A percentile compares a stretch with the other conserved stretches of the same genome.
These are phyloP conservation scores for Alosa sapidissima DNA, from an alignment of 2,797 vertebrate species.

Conservation along the genomic window DNA sequence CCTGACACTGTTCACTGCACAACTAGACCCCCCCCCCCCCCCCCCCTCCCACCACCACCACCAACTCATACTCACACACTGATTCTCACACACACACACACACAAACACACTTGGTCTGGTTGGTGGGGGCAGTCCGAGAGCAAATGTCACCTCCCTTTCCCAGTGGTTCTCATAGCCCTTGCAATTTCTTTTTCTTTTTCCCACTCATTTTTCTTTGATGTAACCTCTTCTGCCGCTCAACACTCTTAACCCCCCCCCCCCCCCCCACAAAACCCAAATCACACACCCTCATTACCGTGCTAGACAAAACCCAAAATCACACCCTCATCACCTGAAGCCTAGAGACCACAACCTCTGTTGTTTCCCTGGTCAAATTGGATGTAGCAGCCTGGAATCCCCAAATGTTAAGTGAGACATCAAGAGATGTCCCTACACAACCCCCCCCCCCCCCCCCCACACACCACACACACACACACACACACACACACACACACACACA, in stretches of 20 bases:
- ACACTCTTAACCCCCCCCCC: background rate
- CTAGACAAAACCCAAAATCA: no score
- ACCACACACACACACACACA: conserved; percentile 11
- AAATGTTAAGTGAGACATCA: conserved; percentile 13
- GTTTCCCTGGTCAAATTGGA: conserved; percentile 40
- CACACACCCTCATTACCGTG: conserved; percentile 48
- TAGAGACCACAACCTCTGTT: conserved; percentile 36
- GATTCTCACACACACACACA: background rate
- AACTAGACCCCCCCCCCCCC: background rate
- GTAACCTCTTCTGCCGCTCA: conserved; percentile 14
- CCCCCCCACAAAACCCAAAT: background rate
- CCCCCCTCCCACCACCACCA: background rate
- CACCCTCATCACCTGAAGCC: conserved; percentile 49
- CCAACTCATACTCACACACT: background rate
- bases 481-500: no score
- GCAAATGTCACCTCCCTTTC: conserved; percentile 26
- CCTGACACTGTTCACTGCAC: conserved; percentile 14
- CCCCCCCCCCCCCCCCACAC: background rate
- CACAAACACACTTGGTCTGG: background rate
- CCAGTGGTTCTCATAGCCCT: conserved; percentile 31
- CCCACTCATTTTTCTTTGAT: conserved; percentile 45
- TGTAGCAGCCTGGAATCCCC: conserved; percentile 1
- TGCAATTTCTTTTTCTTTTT: conserved; percentile 32
- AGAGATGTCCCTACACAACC: background rate
- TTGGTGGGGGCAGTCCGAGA: background rate